Evolutionary conservation across 1,140 invertebrate species (phyloP).

Genomic region (Hylyphantes graminicola): DNA sequence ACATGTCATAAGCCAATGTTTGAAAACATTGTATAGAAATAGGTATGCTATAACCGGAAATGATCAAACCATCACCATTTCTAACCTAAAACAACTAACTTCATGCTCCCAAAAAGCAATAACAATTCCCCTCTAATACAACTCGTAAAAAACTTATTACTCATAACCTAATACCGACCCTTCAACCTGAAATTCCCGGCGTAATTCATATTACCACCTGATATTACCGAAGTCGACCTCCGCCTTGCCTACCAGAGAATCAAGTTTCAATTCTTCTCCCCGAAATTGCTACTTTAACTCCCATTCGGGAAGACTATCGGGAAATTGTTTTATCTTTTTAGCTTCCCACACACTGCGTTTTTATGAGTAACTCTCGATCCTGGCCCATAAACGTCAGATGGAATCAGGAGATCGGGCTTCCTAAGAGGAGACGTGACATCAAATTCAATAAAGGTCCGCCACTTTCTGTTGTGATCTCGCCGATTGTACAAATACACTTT

Average conservation of each 20-base stretch:
- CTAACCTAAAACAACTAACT: too few relatives aligned
- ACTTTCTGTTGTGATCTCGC: slow-evolving; percentile 13
- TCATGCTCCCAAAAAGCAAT: too few relatives aligned
- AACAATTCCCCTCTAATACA: too few relatives aligned
- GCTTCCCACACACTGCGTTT: slow-evolving; percentile 8
- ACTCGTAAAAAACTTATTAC: too few relatives aligned
- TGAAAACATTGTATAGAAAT: too few relatives aligned
- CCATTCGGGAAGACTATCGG: slow-evolving; percentile 8
- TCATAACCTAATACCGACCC: too few relatives aligned
- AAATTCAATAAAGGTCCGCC: slow-evolving; percentile 41
- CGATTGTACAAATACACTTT: slow-evolving; percentile 32
- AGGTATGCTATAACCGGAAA: too few relatives aligned
- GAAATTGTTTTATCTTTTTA: slow-evolving; percentile 38
- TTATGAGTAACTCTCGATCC: background rate
- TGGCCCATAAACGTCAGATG: slow-evolving; percentile 24
- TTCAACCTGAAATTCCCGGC: too few relatives aligned
- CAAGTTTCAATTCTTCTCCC: slow-evolving; percentile 31
- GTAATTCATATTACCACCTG: background rate
- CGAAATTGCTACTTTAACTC: slow-evolving; percentile 45
- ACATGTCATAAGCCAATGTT: too few relatives aligned
- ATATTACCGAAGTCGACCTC: background rate
- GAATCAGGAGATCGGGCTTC: slow-evolving; percentile 21
- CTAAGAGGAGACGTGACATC: slow-evolving; percentile 35
- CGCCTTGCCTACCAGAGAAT: slow-evolving; percentile 1
- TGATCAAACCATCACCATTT: too few relatives aligned